Conservation (phyloP, 2,113 vertebrate species). For the Percopsis transmontana region DNA sequence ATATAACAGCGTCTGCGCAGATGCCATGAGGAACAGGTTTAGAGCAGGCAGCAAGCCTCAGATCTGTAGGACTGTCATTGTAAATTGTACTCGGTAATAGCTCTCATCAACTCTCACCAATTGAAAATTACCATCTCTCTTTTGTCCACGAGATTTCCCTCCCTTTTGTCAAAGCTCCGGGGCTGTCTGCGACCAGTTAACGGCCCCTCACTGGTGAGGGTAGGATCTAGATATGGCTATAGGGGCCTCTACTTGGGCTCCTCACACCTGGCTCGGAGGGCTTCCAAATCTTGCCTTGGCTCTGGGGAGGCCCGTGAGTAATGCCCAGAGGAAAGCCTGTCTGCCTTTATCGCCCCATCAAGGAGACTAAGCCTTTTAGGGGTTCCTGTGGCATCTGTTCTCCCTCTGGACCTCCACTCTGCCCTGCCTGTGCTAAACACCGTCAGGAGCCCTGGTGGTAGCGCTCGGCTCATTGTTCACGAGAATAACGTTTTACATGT, state of each 20-base stretch:
- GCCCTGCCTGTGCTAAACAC: slow-evolving; percentile 28
- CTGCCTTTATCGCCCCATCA: slow-evolving; percentile 65
- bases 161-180: slow-evolving; percentile 40
- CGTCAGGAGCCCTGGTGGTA: slow-evolving; percentile 14
- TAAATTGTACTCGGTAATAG: slow-evolving; percentile 8
- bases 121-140: slow-evolving; percentile 37
- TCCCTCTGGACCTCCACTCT: slow-evolving; percentile 28
- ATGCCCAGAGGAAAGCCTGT: slow-evolving; percentile 52
- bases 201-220: slow-evolving; percentile 56
- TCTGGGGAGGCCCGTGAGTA: slow-evolving; percentile 46
- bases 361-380: slow-evolving; percentile 43
- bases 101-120: slow-evolving; percentile 28
- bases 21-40: slow-evolving; percentile 48
- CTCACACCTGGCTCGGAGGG: slow-evolving; percentile 67
- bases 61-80: slow-evolving; percentile 34
- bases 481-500: background rate
- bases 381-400: slow-evolving; percentile 53
- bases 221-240: slow-evolving; percentile 40
- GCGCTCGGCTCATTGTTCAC: slow-evolving; percentile 17
- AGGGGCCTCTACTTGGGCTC: slow-evolving; percentile 40
- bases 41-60: slow-evolving; percentile 1
- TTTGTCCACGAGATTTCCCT: slow-evolving; percentile 20
- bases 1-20: slow-evolving; percentile 33
- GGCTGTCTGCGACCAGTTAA: slow-evolving; percentile 66
- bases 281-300: slow-evolving; percentile 49